Percentiles rank a stretch among this genome's conserved stretches.
These are phyloP conservation scores for Atherinosoma microstoma DNA, from an alignment of 2,797 vertebrate species.

Conservation along the genomic window DNA sequence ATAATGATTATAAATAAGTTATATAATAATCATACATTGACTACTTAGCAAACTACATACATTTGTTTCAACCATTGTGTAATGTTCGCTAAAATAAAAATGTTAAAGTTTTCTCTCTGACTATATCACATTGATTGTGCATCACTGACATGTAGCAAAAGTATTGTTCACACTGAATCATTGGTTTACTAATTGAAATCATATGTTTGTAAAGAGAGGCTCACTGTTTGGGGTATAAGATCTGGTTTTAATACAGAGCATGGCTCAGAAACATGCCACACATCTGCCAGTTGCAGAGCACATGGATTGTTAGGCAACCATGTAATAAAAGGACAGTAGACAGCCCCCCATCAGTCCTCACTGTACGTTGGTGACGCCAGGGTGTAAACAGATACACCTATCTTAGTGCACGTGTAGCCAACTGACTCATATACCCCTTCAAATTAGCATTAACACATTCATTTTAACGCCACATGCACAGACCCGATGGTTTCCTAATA, in stretches of 20 bases:
- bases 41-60: neutral
- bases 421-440: constrained; percentile 33
- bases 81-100: no score
- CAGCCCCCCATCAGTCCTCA: constrained; percentile 1
- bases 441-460: neutral
- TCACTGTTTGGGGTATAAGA: constrained; percentile 4
- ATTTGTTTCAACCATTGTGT: no score
- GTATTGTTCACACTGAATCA: neutral
- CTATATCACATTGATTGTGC: no score
- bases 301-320: neutral
- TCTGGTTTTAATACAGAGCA: neutral
- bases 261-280: constrained; percentile 5
- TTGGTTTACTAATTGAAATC: constrained; percentile 9
- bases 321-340: constrained; percentile 5
- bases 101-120: no score
- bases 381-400: constrained; percentile 67
- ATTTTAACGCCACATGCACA: constrained; percentile 41
- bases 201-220: neutral
- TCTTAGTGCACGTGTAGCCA: constrained; percentile 70
- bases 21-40: neutral
- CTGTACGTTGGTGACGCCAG: constrained; percentile 32
- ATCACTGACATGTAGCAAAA: neutral
- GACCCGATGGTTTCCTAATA: constrained; percentile 16
- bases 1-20: neutral
- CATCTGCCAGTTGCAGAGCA: neutral